Conservation (phyloP, 2,797 vertebrate species). For the Catamblyrhynchus diadema region DNA sequence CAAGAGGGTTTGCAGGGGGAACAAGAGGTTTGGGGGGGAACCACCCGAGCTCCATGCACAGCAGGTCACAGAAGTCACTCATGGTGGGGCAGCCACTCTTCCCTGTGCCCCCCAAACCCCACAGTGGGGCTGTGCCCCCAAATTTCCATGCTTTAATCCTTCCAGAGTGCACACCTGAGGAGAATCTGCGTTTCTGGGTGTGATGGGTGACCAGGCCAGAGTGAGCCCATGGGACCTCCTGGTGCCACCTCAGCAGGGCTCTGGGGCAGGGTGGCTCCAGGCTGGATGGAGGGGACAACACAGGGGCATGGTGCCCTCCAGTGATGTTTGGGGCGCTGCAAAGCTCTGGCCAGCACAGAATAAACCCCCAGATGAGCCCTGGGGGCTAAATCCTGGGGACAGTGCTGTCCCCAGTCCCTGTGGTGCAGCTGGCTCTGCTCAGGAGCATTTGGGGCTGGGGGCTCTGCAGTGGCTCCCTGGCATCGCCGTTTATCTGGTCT, state of each 20-base stretch:
- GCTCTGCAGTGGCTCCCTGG: not conserved
- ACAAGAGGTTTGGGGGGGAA: too few relatives aligned
- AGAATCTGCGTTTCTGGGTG: not conserved
- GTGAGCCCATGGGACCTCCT: rapidly evolving
- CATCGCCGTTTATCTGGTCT: too few relatives aligned
- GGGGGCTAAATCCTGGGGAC: rapidly evolving
- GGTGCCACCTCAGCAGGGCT: not conserved
- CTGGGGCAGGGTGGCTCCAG: not conserved
- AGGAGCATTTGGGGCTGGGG: not conserved
- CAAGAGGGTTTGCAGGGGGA: not conserved
- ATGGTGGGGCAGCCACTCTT: rapidly evolving
- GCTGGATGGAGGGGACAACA: not conserved
- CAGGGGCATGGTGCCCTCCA: not conserved
- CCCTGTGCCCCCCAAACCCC: not conserved
- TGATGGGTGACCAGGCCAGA: rapidly evolving
- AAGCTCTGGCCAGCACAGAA: not conserved
- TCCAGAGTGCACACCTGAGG: not conserved
- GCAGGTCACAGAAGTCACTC: rapidly evolving
- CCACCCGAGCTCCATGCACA: rapidly evolving
- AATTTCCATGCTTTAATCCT: rapidly evolving
- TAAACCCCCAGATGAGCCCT: not conserved
- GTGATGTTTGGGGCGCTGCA: not conserved
- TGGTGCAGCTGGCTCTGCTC: not conserved
- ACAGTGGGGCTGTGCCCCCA: rapidly evolving
- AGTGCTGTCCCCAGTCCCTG: not conserved